Evolutionary conservation across 1,140 invertebrate genomes (phyloP).

Genomic region (Diuraphis noxia): DNA sequence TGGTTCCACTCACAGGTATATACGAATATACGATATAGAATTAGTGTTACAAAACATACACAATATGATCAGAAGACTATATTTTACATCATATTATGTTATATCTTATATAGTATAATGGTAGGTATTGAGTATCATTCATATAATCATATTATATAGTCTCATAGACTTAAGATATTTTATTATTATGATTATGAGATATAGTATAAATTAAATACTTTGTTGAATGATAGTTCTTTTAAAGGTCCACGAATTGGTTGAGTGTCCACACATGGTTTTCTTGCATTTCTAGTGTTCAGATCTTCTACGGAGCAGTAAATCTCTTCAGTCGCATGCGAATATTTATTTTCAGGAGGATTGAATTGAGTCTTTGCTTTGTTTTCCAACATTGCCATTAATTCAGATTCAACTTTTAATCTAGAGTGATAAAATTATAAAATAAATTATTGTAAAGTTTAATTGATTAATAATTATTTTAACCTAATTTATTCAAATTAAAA

Average conservation of each 20-base stretch:
- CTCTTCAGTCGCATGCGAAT: constrained; percentile 62
- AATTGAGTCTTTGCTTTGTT: constrained; percentile 58
- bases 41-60: constrained; percentile 22
- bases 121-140: constrained; percentile 26
- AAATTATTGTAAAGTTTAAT: neutral
- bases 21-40: neutral
- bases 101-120: constrained; percentile 17
- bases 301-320: constrained; percentile 70
- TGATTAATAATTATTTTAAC: neutral
- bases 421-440: neutral
- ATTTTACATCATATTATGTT: constrained; percentile 11
- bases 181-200: constrained; percentile 26
- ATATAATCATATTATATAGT: neutral
- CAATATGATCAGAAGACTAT: constrained; percentile 35
- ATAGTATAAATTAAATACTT: constrained; percentile 52
- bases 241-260: constrained; percentile 62
- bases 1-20: constrained; percentile 21
- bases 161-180: neutral
- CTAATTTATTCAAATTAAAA: neutral
- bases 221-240: constrained; percentile 62
- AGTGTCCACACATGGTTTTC: neutral
- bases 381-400: constrained; percentile 66
- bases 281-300: constrained; percentile 61
- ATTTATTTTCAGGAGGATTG: constrained; percentile 58
- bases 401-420: constrained; percentile 61